Base-by-base conservation (phyloP, 2,113 vertebrate genomes). In the Pionites leucogaster region DNA sequence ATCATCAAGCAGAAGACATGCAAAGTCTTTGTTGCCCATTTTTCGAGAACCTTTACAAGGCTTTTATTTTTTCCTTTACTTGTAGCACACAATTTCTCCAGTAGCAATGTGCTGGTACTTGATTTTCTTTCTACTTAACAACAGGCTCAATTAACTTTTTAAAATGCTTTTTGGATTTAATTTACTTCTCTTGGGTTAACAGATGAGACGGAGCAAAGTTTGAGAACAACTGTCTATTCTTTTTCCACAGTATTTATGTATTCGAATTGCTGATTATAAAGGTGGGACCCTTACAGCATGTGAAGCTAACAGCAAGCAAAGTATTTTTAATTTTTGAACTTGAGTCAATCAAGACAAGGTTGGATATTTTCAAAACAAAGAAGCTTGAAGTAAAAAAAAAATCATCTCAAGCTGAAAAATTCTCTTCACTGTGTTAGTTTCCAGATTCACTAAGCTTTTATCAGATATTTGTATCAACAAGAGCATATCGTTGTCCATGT, bases 1-100 rank as follows among this genome's bases (percentile, higher is more conserved):
- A 81, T 83, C 93, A 96, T 95, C 94, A 94, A 79, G 79, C 68
- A 90, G 57, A 88, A 91, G 71, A 82, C 84, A 59, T 63, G 46
- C 12, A 67, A 77, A 93, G 59, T 46, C 68, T 77, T 90, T 71
- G 53, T 53, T 81, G 71, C 6, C 23, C 60, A 78, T 96, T 96
- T 96, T 92, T 90, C 82, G 94, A 92, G 47, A 23, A 87, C 78
- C 46, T 69, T 96, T 80, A 92, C 86, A 87, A 96, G 53, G 59
- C 72, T 91, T 88, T 82, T 87, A 37, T 63, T 93, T 91, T 90
- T 93, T 90, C 82, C 80, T 95, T 95, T 93, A 50, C 59, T 93
- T 82, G 74, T 65, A 93, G 41, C 59, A 79, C 78, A 86, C 1
- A 1, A 50, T 88, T 71, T 84, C 57, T 84, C 22, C 33, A 59